These are phyloP conservation scores for Trichomalopsis sarcophagae DNA, from an alignment of 1,140 invertebrate genomes.

Conservation along the genomic window DNA sequence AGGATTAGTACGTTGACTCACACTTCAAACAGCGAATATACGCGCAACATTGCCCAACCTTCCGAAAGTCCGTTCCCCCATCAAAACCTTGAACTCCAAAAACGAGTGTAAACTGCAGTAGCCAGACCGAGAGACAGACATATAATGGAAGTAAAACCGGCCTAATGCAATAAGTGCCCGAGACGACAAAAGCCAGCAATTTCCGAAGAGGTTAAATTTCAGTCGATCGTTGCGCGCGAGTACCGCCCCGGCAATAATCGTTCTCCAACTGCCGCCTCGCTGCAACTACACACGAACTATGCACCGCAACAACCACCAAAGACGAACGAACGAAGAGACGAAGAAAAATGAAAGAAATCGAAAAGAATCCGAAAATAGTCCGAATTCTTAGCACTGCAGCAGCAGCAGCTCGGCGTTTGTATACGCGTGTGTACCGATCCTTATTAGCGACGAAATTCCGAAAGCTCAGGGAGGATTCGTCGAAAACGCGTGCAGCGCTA, in stretches of 20 bases:
- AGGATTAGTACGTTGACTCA: neutral
- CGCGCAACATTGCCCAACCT: neutral
- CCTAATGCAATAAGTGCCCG: slow-evolving; percentile 44
- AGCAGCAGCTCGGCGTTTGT: neutral
- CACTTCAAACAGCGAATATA: neutral
- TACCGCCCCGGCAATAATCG: slow-evolving; percentile 43
- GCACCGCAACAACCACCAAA: neutral
- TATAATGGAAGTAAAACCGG: slow-evolving; percentile 16
- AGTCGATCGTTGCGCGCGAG: neutral
- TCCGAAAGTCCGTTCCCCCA: neutral
- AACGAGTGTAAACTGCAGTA: neutral
- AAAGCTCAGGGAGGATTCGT: slow-evolving; percentile 4
- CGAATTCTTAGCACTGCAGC: slow-evolving; percentile 20
- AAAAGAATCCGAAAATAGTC: slow-evolving; percentile 44
- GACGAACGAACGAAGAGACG: neutral
- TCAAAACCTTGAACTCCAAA: neutral
- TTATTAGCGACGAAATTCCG: slow-evolving; percentile 50
- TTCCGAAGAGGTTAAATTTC: slow-evolving; percentile 35
- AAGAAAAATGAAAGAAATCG: slow-evolving; percentile 14
- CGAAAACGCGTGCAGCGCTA: slow-evolving; percentile 5
- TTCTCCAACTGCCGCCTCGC: neutral
- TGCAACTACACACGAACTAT: neutral
- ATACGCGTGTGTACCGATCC: slow-evolving; percentile 23
- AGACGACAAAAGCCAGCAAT: slow-evolving; percentile 49
- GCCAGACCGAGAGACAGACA: neutral